These are phyloP conservation scores for Palythoa grandiflora DNA, from an alignment of 92 coral and sea anemone genomes.

Conservation along the genomic window DNA sequence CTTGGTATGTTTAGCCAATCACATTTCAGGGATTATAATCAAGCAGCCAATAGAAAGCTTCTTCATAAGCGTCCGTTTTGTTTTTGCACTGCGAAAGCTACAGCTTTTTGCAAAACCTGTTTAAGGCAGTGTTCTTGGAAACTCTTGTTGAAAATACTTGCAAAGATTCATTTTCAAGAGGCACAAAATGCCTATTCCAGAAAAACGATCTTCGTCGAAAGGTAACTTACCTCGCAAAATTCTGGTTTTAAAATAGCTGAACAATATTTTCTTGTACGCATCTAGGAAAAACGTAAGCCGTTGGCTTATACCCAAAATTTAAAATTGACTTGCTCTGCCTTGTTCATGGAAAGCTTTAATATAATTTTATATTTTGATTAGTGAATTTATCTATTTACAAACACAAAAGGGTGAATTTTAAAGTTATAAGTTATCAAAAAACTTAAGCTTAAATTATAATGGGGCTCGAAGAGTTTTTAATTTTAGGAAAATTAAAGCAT, in stretches of 20 bases:
- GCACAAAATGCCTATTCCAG: slow-evolving; percentile 83
- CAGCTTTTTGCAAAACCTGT: slow-evolving; percentile 2
- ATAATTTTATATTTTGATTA: too few relatives aligned
- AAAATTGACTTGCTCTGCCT: too few relatives aligned
- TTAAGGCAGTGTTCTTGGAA: slow-evolving; percentile 19
- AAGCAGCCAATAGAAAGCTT: slow-evolving; percentile 9
- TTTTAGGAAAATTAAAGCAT: too few relatives aligned
- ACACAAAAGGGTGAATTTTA: too few relatives aligned
- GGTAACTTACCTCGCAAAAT: slow-evolving; percentile 50
- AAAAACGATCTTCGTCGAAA: slow-evolving; percentile 70
- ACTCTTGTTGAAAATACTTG: not conserved
- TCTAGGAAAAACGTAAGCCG: not conserved
- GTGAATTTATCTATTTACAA: too few relatives aligned
- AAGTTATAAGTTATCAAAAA: too few relatives aligned
- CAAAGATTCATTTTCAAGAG: slow-evolving; percentile 2
- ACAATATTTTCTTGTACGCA: not conserved
- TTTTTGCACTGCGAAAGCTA: not conserved
- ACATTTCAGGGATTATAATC: not conserved
- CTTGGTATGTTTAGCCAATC: slow-evolving; percentile 7
- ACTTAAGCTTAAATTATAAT: too few relatives aligned
- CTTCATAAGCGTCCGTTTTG: slow-evolving; percentile 19
- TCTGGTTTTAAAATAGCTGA: not conserved
- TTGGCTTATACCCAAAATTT: too few relatives aligned
- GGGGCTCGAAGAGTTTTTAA: too few relatives aligned
- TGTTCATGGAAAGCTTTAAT: too few relatives aligned